Evolutionary conservation across 2,888 invertebrate genomes (phyloP).

Genomic region (Gasteruption jaculator): DNA sequence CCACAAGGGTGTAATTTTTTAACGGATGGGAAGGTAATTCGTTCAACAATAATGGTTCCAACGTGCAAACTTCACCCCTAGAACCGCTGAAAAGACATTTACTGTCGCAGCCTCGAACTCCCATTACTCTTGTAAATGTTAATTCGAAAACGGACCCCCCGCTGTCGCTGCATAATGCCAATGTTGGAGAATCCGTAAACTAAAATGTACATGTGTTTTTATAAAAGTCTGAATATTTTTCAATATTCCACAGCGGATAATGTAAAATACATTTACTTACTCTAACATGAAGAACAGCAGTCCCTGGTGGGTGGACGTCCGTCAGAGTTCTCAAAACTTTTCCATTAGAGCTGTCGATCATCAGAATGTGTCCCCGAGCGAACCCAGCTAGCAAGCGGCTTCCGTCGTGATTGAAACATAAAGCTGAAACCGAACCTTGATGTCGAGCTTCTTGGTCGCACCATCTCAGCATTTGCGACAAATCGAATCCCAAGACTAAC

Average conservation of each 20-base stretch:
- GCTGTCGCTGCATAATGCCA: conserved; percentile 82
- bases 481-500: conserved; percentile 80
- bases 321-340: conserved; percentile 70
- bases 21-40: conserved; percentile 62
- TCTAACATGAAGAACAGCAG: conserved; percentile 74
- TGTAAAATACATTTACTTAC: conserved; percentile 38
- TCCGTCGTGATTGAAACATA: conserved; percentile 84
- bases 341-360: conserved; percentile 82
- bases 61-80: conserved; percentile 84
- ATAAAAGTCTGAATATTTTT: background rate
- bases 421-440: conserved; percentile 75
- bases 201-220: conserved; percentile 31
- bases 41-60: conserved; percentile 65
- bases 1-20: conserved; percentile 74
- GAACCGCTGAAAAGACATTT: conserved; percentile 96
- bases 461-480: conserved; percentile 85
- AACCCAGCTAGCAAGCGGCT: conserved; percentile 77
- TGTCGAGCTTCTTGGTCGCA: conserved; percentile 71
- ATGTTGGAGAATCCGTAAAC: conserved; percentile 69
- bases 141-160: conserved; percentile 95
- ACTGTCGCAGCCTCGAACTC: conserved; percentile 82
- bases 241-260: background rate
- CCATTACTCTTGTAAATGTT: conserved; percentile 82
- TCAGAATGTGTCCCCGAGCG: conserved; percentile 79
- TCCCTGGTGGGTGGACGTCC: conserved; percentile 80